phyloP scores from a whole-genome alignment of 2,888 invertebrate species.

The Orthosia cruda region DNA sequence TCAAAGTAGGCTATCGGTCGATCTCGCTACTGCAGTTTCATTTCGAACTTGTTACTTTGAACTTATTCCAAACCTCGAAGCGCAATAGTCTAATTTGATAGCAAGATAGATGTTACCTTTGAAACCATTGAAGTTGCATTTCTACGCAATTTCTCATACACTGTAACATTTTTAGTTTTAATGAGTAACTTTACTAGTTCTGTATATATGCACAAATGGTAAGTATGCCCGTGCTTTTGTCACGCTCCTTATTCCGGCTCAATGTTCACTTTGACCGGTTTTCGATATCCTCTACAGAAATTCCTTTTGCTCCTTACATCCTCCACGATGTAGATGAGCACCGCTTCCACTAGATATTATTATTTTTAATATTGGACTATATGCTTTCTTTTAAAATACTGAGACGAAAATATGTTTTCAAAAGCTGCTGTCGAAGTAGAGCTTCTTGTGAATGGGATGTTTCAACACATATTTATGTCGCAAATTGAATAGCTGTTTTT shows the following conservation, averaged over 20 bases:
- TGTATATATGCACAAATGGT: neutral
- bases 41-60: too few relatives aligned
- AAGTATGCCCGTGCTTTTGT: conserved; percentile 12
- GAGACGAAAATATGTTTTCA: neutral
- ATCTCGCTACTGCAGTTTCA: too few relatives aligned
- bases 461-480: neutral
- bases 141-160: neutral
- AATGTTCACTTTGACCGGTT: conserved; percentile 36
- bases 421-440: neutral
- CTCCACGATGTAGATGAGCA: conserved; percentile 6
- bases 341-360: conserved; percentile 5
- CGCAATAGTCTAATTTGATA: too few relatives aligned
- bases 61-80: too few relatives aligned
- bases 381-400: conserved; percentile 17
- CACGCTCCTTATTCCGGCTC: conserved; percentile 20
- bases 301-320: conserved; percentile 23
- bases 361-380: conserved; percentile 7
- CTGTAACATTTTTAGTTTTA: neutral
- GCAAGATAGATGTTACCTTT: too few relatives aligned
- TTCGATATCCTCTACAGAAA: conserved; percentile 42
- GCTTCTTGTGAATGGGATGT: neutral
- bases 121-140: conserved; percentile 4
- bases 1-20: too few relatives aligned
- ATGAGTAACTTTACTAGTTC: neutral
- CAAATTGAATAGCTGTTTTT: neutral